phyloP scores from a whole-genome alignment of 2,888 invertebrate genomes.

The Leucophenga montana region DNA sequence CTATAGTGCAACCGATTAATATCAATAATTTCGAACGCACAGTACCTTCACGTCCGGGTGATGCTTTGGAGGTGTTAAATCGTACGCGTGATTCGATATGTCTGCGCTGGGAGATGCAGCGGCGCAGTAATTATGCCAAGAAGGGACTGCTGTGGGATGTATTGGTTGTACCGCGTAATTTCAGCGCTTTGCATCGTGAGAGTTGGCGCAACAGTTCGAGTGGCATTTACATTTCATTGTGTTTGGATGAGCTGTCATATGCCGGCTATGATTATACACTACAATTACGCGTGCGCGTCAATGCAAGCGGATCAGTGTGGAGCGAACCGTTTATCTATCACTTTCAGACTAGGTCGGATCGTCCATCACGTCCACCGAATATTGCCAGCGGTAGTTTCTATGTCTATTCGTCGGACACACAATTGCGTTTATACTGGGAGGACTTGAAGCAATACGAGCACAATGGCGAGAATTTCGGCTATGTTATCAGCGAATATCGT shows the following conservation, averaged over 20 bases:
- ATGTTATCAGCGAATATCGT: slow-evolving; percentile 75
- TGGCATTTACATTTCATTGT: slow-evolving; percentile 51
- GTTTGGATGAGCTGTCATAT: slow-evolving; percentile 58
- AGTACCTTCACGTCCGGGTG: slow-evolving; percentile 61
- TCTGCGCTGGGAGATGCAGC: slow-evolving; percentile 62
- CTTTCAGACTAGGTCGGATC: slow-evolving; percentile 76
- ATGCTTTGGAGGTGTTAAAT: slow-evolving; percentile 53
- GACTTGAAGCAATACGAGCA: slow-evolving; percentile 79
- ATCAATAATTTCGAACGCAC: slow-evolving; percentile 58
- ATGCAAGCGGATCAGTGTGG: slow-evolving; percentile 75
- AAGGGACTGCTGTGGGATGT: slow-evolving; percentile 66
- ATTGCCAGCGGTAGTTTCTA: slow-evolving; percentile 84
- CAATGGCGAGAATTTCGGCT: slow-evolving; percentile 84
- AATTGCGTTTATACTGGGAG: slow-evolving; percentile 86
- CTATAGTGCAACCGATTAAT: slow-evolving; percentile 59
- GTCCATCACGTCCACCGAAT: slow-evolving; percentile 80
- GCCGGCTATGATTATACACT: slow-evolving; percentile 78
- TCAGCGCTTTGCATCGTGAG: slow-evolving; percentile 38
- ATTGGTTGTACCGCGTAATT: slow-evolving; percentile 55
- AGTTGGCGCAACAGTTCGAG: slow-evolving; percentile 50
- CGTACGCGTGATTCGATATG: slow-evolving; percentile 58
- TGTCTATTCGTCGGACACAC: slow-evolving; percentile 76
- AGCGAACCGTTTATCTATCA: slow-evolving; percentile 78
- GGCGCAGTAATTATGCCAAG: slow-evolving; percentile 55
- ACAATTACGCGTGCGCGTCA: slow-evolving; percentile 76